These are phyloP conservation scores for Trichonephila clavipes DNA, from an alignment of 1,140 invertebrate species.

Conservation along the genomic window DNA sequence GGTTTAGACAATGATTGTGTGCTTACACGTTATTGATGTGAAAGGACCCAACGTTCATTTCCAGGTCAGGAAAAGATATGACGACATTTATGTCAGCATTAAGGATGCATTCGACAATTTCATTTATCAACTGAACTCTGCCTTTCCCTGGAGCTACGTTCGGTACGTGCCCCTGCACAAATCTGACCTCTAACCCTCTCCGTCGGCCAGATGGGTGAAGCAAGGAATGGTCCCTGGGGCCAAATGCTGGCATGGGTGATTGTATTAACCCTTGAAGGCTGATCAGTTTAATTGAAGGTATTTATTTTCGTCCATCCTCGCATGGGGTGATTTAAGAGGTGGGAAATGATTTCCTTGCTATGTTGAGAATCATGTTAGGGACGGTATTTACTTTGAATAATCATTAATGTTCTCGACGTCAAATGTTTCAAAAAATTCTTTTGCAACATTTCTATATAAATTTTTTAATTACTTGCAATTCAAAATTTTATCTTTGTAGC, in stretches of 20 bases:
- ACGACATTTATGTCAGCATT: neutral
- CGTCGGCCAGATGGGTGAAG: slow-evolving; percentile 26
- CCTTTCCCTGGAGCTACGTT: neutral
- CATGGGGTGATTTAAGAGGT: neutral
- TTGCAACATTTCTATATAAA: too few species aligned
- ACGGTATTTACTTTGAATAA: neutral
- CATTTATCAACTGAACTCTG: neutral
- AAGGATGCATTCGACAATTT: neutral
- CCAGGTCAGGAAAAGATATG: neutral
- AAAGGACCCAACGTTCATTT: neutral
- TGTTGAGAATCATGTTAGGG: neutral
- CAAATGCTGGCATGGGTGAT: neutral
- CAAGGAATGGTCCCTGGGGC: neutral
- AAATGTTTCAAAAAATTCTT: too few species aligned
- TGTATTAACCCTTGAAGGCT: neutral
- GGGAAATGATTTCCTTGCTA: neutral
- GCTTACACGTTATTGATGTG: neutral
- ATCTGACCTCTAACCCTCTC: slow-evolving; percentile 64
- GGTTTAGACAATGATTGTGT: too few species aligned
- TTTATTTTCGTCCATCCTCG: neutral
- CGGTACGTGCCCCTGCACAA: slow-evolving; percentile 48
- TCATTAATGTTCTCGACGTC: too few species aligned
- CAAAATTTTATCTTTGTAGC: too few species aligned
- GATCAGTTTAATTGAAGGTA: neutral
- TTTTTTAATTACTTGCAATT: too few species aligned